These are phyloP conservation scores for Sympetrum striolatum DNA, from an alignment of 2,888 invertebrate species.

Conservation along the genomic window DNA sequence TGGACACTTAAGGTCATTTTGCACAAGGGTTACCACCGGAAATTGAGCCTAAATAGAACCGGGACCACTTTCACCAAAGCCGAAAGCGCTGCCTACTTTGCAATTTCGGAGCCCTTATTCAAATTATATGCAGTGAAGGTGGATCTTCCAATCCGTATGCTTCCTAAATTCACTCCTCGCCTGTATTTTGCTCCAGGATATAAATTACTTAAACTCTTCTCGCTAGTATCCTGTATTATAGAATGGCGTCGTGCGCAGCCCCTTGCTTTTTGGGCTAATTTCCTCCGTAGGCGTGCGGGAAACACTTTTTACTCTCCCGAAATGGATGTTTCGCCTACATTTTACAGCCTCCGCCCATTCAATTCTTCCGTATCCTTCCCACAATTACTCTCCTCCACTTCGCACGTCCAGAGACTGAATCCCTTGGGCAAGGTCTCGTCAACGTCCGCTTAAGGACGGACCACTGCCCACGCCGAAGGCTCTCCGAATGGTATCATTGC, in stretches of 20 bases:
- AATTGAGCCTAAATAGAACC: no score
- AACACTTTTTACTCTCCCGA: not conserved
- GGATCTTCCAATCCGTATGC: no score
- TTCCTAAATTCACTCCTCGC: no score
- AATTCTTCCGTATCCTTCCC: not conserved
- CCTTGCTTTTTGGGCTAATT: not conserved
- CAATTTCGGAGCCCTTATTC: no score
- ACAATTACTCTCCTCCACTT: not conserved
- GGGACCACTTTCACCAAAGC: no score
- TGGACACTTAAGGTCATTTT: no score
- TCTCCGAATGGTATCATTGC: not conserved
- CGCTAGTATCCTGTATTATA: no score
- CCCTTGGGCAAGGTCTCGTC: not conserved
- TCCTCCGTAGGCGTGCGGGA: not conserved
- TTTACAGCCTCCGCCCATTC: not conserved
- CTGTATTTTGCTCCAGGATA: no score
- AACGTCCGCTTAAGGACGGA: not conserved
- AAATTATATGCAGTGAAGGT: no score
- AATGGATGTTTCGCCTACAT: not conserved
- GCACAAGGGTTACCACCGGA: no score
- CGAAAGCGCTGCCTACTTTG: no score
- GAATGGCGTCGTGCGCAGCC: not conserved
- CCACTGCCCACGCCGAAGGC: not conserved
- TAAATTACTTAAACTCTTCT: no score
- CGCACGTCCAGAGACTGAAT: not conserved